phyloP scores from a whole-genome alignment of 2,888 invertebrate genomes.

The Ephialtes manifestator region DNA sequence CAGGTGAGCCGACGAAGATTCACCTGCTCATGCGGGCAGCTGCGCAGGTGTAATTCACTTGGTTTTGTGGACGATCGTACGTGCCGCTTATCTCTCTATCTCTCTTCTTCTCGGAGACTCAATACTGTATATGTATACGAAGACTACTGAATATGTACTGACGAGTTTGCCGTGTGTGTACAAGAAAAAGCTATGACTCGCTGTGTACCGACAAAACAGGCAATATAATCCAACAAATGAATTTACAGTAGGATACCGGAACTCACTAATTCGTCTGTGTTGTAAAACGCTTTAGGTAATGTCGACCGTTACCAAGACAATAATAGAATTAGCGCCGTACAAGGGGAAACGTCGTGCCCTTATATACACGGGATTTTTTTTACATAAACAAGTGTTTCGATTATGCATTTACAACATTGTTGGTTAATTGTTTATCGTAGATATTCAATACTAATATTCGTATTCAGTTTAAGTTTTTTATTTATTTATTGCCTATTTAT shows the following conservation, averaged over 20 bases:
- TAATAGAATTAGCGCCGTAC: neutral
- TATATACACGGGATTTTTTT: neutral
- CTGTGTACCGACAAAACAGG: conserved; percentile 53
- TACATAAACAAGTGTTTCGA: neutral
- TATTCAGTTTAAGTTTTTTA: neutral
- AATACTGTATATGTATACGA: conserved; percentile 5
- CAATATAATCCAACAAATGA: conserved; percentile 66
- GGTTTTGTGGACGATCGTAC: conserved; percentile 80
- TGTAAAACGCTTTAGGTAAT: conserved; percentile 63
- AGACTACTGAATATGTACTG: conserved; percentile 38
- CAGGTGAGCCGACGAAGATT: conserved; percentile 83
- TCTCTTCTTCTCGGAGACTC: conserved; percentile 54
- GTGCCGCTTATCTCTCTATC: conserved; percentile 70
- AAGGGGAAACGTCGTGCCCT: neutral
- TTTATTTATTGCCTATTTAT: neutral
- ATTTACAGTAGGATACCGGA: conserved; percentile 60
- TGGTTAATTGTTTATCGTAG: neutral
- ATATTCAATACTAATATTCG: neutral
- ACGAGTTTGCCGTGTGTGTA: conserved; percentile 4
- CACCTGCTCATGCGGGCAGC: conserved; percentile 83
- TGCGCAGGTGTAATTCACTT: conserved; percentile 85
- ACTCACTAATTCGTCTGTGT: conserved; percentile 54
- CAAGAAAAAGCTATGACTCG: conserved; percentile 55
- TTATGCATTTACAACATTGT: neutral
- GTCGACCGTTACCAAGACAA: neutral